phyloP scores from a whole-genome alignment of 2,113 vertebrate genomes.

The Tautogolabrus adspersus region DNA sequence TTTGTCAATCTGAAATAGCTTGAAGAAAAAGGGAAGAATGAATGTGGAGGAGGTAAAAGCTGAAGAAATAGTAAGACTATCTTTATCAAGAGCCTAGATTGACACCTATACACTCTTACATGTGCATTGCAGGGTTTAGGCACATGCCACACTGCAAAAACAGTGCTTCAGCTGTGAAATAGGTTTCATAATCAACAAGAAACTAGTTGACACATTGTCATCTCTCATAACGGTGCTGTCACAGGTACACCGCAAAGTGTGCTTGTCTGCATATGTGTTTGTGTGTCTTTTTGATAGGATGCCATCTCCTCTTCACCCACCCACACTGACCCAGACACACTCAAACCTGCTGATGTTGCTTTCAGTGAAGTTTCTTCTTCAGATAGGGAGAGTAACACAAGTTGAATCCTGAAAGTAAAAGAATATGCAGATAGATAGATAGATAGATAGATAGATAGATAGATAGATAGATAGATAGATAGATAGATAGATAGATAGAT shows the following conservation, averaged over 20 bases:
- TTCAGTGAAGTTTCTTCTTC: slow-evolving; percentile 42
- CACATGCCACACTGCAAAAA: slow-evolving; percentile 36
- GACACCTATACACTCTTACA: not conserved
- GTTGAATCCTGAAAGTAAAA: not conserved
- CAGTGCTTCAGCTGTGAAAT: slow-evolving; percentile 52
- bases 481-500: no score
- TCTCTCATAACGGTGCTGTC: slow-evolving; percentile 64
- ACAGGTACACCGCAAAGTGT: slow-evolving; percentile 70
- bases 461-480: no score
- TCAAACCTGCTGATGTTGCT: slow-evolving; percentile 61
- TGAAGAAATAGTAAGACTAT: slow-evolving; percentile 6
- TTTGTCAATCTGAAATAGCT: not conserved
- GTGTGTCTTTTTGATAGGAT: slow-evolving; percentile 30
- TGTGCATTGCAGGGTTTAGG: slow-evolving; percentile 19
- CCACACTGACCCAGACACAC: slow-evolving; percentile 66
- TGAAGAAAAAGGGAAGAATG: not conserved
- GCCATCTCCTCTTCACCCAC: slow-evolving; percentile 54
- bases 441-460: not conserved
- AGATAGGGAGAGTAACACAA: slow-evolving; percentile 21
- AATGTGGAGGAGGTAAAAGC: not conserved
- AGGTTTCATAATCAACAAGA: slow-evolving; percentile 76
- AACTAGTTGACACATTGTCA: slow-evolving; percentile 68
- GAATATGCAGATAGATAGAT: not conserved
- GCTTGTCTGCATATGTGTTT: slow-evolving; percentile 29
- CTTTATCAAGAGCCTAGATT: not conserved